Evolutionary conservation across 2,797 vertebrate species (phyloP), one percentile per base, ranked within the genome.

Genomic region (Crenichthys baileyi): DNA sequence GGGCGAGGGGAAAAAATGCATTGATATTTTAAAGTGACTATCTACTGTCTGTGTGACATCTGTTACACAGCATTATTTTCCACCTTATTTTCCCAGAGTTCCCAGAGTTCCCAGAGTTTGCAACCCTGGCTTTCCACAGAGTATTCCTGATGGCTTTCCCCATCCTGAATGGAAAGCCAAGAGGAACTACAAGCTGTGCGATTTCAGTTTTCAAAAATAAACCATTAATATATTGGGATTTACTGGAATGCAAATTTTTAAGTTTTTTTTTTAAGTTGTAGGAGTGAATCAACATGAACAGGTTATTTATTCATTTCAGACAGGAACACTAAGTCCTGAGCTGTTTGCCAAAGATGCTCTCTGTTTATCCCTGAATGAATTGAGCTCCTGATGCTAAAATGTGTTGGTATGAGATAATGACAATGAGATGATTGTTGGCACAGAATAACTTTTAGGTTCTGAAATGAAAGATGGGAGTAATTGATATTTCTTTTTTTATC

Each of bases 381-480:
- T 18, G 24, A 29, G 51, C 71, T 78, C 74, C 44, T 26, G 74
- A 68, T 79, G 70, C 55, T 74, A 26, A 60, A 24, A 80, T 68
- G 72, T 78, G 36, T 51, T 79, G 82, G 71, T 75, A 5, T 36
- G 4, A 73, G 71, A 81, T 36, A 4, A 36, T 36, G 36, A 4
- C 36, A 36, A 36, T 36, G 8, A 46, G 48, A 7, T n/a, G 29
- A 70, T 46, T 71, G 22, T 15, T 46, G 48, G 72, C 41, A 31
- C 79, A 77, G 82, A 63, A 77, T 7, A 22, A 1, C 13, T 83
- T 86, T 82, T 58, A 55, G 70, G 63, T 46, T 3, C 29, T 75
- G 76, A 85, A 81, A 79, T 77, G 72, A 80, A 79, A 79, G 71
- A 24, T 36, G 65, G 46, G 65, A 77, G 58, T 7, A 5, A 29